Evolutionary conservation across 2,113 vertebrate species (phyloP), one percentile per base, ranked within the genome.

Genomic region (Scomber japonicus): DNA sequence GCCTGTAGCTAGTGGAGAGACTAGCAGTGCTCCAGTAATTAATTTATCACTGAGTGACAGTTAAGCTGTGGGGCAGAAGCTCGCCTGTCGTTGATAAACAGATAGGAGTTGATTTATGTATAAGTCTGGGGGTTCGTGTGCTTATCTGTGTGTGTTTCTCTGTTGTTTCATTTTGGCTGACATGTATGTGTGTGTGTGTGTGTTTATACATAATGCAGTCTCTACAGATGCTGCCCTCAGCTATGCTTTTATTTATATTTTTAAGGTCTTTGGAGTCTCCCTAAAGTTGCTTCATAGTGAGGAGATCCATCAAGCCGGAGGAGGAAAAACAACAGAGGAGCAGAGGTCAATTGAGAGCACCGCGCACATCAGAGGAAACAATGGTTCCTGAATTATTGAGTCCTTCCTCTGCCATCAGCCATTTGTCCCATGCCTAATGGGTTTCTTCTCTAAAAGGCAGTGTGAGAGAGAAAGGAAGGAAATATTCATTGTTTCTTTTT

Each of bases 361-460:
- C 12, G 81, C 71, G 88, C 89, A 89, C 93, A 91, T 93, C 93
- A 89, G 79, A 87, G 85, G 85, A 92, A 94, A 95, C 94, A 94
- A 93, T 94, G 92, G 88, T 75, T 92, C 83, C 82, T 94, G 92
- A 95, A 94, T 94, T 94, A 94, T 94, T 95, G 90, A 94, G 88
- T 83, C 78, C 80, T 90, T 94, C 94, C 93, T 87, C 84, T 94
- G 88, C 86, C 87, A 91, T 87, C 86, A 91, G 84, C 91, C 88
- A 80, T 91, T 91, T 93, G 91, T 90, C 81, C 81, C 19, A 16
- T 59, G 72, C 71, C 80, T 95, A 94, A 94, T 95, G 93, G 91
- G 81, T 79, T 91, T 88, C 72, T 85, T 84, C 66, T 90, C 85
- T 93, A 86, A 94, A 92, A 93, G 88, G 78, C 50, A 74, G 70